Evolutionary conservation across 2,888 invertebrate species (phyloP).

Genomic region (Morinoia aosen): DNA sequence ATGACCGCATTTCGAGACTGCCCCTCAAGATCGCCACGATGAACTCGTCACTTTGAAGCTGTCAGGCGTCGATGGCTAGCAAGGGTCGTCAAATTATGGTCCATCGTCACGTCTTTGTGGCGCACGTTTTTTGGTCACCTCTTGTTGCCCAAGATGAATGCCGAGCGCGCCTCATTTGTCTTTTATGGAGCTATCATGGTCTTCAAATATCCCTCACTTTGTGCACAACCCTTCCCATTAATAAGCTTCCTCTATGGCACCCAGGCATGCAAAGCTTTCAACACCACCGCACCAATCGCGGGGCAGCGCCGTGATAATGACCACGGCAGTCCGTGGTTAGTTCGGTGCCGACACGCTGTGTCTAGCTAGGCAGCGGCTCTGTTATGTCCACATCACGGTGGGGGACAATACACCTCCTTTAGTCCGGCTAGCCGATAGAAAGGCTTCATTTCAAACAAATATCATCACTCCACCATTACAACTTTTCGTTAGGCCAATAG

Average conservation of each 20-base stretch:
- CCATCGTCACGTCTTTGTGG: neutral
- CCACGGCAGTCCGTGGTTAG: neutral
- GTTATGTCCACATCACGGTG: neutral
- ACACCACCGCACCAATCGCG: neutral
- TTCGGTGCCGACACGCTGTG: neutral
- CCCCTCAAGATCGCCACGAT: neutral
- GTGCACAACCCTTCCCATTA: conserved; percentile 29
- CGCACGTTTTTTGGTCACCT: neutral
- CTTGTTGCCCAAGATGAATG: conserved; percentile 23
- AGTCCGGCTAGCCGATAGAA: too few species aligned
- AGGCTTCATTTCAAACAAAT: too few species aligned
- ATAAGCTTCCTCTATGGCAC: neutral
- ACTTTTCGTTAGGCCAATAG: too few species aligned
- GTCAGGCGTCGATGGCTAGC: neutral
- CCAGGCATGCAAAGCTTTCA: conserved; percentile 15
- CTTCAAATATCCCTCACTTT: conserved; percentile 40
- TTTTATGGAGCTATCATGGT: conserved; percentile 30
- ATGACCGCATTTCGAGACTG: neutral
- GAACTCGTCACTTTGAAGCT: neutral
- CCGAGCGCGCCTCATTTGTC: conserved; percentile 13
- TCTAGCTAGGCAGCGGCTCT: neutral
- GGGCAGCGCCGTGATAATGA: neutral
- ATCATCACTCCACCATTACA: too few species aligned
- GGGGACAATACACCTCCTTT: too few species aligned
- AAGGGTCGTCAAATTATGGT: neutral